Evolutionary conservation across 2,888 invertebrate species (phyloP).

Genomic region (Coecobrya sp.): DNA sequence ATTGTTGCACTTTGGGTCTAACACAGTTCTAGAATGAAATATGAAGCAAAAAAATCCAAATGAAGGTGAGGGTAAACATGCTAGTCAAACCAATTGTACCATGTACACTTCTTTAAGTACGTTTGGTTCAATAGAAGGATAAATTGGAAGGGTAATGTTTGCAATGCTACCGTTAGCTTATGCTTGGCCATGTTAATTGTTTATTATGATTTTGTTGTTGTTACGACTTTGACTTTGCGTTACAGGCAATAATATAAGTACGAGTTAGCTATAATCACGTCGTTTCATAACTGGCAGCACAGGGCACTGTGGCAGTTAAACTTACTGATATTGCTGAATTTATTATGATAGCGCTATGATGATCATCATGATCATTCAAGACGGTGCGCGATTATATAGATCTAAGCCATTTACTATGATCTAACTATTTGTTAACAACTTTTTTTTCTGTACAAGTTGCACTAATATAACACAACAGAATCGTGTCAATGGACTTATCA

Average conservation of each 20-base stretch:
- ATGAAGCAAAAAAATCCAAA: conserved; percentile 26
- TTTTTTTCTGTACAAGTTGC: not conserved
- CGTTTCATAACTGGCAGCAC: conserved; percentile 39
- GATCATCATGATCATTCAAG: not conserved
- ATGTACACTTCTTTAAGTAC: conserved; percentile 4
- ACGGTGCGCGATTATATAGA: not conserved
- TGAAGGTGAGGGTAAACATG: conserved; percentile 74
- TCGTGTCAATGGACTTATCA: conserved; percentile 44
- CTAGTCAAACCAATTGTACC: conserved; percentile 29
- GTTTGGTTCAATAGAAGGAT: conserved; percentile 13
- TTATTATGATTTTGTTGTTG: not conserved
- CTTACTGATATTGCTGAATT: not conserved
- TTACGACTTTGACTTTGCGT: not conserved
- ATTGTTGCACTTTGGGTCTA: not conserved
- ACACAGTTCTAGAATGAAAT: conserved; percentile 30
- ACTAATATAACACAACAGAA: not conserved
- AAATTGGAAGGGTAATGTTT: not conserved
- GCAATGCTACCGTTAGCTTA: not conserved
- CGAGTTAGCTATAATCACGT: conserved; percentile 47
- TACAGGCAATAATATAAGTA: not conserved
- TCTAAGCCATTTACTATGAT: not conserved
- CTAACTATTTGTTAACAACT: not conserved
- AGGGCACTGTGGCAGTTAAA: not conserved
- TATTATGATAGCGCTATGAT: conserved; percentile 4
- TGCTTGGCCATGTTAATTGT: not conserved